phyloP scores from a whole-genome alignment of 2,113 vertebrate genomes.

The Anser brachyrhynchus region DNA sequence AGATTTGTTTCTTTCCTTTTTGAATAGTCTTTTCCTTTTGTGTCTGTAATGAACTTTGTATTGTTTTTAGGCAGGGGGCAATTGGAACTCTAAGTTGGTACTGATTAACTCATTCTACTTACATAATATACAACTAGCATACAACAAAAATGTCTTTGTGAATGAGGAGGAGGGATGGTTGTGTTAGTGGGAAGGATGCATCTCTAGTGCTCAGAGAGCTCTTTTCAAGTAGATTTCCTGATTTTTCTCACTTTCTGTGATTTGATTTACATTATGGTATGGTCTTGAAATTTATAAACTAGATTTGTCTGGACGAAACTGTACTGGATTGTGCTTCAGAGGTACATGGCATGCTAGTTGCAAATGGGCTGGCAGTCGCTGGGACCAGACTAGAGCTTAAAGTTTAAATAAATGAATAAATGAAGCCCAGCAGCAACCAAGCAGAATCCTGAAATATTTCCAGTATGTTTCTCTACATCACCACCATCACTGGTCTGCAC shows the following conservation, averaged over 20 bases:
- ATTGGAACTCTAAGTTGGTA: neutral
- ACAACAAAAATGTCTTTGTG: neutral
- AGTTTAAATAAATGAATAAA: neutral
- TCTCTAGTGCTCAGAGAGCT: neutral
- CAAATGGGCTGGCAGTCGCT: neutral
- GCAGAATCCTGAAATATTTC: neutral
- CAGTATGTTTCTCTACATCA: neutral
- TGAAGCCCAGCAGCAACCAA: neutral
- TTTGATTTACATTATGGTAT: neutral
- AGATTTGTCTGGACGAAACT: neutral
- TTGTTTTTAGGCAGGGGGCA: neutral
- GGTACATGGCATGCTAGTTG: neutral
- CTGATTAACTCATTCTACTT: neutral
- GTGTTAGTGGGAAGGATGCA: neutral
- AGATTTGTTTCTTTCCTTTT: neutral
- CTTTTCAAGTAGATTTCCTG: neutral
- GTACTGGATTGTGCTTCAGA: neutral
- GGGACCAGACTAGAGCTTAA: neutral
- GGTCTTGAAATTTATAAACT: neutral
- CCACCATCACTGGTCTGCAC: neutral
- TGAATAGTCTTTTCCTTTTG: neutral
- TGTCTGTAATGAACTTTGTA: neutral
- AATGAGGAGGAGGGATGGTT: neutral
- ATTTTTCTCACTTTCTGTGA: neutral
- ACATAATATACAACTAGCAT: rapidly evolving